These are phyloP conservation scores for Agonopterix subpropinquella DNA, from an alignment of 2,888 invertebrate genomes.

Conservation along the genomic window DNA sequence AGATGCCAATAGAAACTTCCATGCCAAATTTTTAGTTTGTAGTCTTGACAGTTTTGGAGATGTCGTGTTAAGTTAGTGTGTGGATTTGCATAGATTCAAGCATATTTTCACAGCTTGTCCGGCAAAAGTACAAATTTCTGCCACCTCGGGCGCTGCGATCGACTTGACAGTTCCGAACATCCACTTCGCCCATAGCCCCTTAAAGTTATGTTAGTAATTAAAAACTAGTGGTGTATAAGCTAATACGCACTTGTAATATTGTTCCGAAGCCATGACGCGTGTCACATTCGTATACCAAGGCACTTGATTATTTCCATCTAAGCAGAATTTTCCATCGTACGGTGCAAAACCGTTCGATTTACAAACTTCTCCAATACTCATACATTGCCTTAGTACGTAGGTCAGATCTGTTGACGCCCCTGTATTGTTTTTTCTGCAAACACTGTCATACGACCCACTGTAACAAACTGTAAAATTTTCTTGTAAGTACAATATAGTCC, in stretches of 20 bases:
- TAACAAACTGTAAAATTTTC: constrained; percentile 72
- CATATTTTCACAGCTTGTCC: no score
- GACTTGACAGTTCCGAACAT: no score
- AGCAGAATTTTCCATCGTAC: constrained; percentile 63
- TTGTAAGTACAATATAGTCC: neutral
- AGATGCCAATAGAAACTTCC: no score
- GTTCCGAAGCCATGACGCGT: constrained; percentile 77
- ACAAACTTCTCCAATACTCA: constrained; percentile 69
- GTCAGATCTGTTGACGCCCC: constrained; percentile 50
- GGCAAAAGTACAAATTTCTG: no score
- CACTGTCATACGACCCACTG: constrained; percentile 76
- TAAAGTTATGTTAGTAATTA: no score
- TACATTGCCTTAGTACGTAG: constrained; percentile 71
- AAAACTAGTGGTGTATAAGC: no score
- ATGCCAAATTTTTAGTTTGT: no score
- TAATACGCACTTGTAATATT: constrained; percentile 79
- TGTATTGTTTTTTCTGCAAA: constrained; percentile 59
- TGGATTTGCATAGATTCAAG: no score
- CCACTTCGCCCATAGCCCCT: no score
- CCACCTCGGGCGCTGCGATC: no score
- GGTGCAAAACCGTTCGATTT: constrained; percentile 41
- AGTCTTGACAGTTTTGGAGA: no score
- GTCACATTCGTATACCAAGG: constrained; percentile 72
- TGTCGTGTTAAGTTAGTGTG: no score
- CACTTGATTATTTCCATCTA: constrained; percentile 34